phyloP scores from a whole-genome alignment of 2,797 vertebrate genomes.

The Sebastes trivittatus region DNA sequence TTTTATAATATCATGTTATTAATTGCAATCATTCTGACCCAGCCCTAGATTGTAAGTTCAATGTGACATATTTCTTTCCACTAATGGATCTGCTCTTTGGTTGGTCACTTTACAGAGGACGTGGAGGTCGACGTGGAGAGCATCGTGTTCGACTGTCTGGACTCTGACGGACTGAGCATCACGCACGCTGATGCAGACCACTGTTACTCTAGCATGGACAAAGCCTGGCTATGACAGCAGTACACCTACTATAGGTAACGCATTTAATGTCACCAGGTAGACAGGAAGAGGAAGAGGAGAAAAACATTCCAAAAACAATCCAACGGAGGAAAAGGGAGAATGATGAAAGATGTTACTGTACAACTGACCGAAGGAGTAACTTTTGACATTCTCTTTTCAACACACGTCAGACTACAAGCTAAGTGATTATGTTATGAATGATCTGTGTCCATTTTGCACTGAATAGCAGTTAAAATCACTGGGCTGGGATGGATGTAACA shows the following conservation, averaged over 20 bases:
- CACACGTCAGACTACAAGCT: slow-evolving; percentile 55
- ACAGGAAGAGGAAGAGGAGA: slow-evolving; percentile 38
- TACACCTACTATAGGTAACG: neutral
- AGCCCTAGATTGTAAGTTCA: neutral
- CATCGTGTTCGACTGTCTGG: slow-evolving; percentile 82
- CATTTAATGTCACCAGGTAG: neutral
- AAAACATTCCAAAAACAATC: slow-evolving; percentile 75
- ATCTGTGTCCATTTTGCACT: slow-evolving; percentile 72
- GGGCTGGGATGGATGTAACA: slow-evolving; percentile 54
- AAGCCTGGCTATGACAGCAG: slow-evolving; percentile 83
- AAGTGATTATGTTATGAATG: slow-evolving; percentile 37
- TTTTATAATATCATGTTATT: neutral
- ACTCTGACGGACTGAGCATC: slow-evolving; percentile 82
- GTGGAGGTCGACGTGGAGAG: slow-evolving; percentile 92
- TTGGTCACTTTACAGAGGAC: slow-evolving; percentile 84
- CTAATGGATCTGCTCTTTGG: slow-evolving; percentile 18
- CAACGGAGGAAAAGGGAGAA: slow-evolving; percentile 15
- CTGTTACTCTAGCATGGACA: slow-evolving; percentile 89
- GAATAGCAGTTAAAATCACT: slow-evolving; percentile 69
- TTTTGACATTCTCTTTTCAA: slow-evolving; percentile 30
- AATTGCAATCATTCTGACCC: neutral
- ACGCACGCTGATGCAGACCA: slow-evolving; percentile 85
- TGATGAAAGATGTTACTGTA: slow-evolving; percentile 53
- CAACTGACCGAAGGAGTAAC: slow-evolving; percentile 33
- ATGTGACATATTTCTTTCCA: neutral